Conservation (phyloP, 2,113 vertebrate species). For the Ptyas mucosa region DNA sequence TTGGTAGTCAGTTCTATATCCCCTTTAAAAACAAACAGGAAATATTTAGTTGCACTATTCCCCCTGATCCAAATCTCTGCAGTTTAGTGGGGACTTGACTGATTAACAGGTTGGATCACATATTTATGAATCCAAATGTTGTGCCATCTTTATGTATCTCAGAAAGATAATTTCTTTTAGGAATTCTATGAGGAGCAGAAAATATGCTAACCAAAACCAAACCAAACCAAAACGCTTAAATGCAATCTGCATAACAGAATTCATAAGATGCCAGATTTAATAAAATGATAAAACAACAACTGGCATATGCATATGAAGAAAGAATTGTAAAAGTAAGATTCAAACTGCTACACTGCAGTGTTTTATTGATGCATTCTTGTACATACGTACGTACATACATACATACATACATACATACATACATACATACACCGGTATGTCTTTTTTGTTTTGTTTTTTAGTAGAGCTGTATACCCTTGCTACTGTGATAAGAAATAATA, state of each 20-base stretch:
- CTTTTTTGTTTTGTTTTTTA: not conserved
- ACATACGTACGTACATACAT: not conserved
- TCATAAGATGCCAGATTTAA: not conserved
- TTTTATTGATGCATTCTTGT: not conserved
- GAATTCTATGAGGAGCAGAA: not conserved
- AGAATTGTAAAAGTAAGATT: not conserved
- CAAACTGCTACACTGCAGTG: not conserved
- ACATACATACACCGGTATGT: not conserved
- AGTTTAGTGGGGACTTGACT: not conserved
- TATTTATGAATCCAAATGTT: not conserved
- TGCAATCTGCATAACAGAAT: not conserved
- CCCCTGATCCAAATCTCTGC: not conserved
- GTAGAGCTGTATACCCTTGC: not conserved
- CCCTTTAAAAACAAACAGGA: not conserved
- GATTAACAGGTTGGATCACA: not conserved
- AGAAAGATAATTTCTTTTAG: not conserved
- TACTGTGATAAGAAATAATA: not conserved
- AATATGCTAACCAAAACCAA: not conserved
- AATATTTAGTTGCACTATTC: not conserved
- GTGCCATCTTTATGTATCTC: not conserved
- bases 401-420: not conserved
- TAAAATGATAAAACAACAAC: not conserved
- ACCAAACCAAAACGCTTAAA: not conserved
- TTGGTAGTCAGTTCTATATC: not conserved
- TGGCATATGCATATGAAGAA: not conserved